Percentiles rank a stretch among this genome's conserved stretches.
phyloP scores from a whole-genome alignment of 2,797 vertebrate species.

The Scolopax rusticola region DNA sequence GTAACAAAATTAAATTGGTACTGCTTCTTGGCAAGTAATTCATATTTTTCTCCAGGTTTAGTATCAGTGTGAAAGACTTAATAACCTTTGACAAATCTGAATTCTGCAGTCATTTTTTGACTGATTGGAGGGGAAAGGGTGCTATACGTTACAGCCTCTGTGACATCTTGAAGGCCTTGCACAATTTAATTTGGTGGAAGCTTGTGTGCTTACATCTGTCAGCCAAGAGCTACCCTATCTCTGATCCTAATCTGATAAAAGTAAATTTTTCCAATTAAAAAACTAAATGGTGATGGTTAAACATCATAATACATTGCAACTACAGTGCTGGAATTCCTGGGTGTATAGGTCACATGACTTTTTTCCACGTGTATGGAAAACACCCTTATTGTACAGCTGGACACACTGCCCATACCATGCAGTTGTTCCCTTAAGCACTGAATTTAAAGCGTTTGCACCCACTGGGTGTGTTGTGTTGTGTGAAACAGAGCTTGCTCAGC shows the following conservation, averaged over 20 bases:
- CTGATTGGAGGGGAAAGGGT: neutral
- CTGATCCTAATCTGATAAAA: neutral
- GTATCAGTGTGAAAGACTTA: neutral
- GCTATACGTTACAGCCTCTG: neutral
- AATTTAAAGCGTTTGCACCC: neutral
- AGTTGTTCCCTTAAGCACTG: neutral
- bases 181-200: neutral
- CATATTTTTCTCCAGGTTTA: neutral
- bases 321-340: neutral
- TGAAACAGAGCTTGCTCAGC: neutral
- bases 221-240: neutral
- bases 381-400: neutral
- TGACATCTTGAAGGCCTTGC: neutral
- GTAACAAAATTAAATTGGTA: neutral
- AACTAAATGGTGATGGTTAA: neutral
- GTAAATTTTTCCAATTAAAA: neutral
- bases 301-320: neutral
- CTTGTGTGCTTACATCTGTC: neutral
- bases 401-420: fast-evolving
- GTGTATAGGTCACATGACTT: neutral
- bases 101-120: neutral
- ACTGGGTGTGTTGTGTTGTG: neutral
- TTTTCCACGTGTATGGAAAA: neutral
- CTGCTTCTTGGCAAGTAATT: neutral
- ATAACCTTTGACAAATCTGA: neutral